Evolutionary conservation across 2,113 vertebrate genomes (phyloP).

Genomic region (Neodontobutis hainanensis): DNA sequence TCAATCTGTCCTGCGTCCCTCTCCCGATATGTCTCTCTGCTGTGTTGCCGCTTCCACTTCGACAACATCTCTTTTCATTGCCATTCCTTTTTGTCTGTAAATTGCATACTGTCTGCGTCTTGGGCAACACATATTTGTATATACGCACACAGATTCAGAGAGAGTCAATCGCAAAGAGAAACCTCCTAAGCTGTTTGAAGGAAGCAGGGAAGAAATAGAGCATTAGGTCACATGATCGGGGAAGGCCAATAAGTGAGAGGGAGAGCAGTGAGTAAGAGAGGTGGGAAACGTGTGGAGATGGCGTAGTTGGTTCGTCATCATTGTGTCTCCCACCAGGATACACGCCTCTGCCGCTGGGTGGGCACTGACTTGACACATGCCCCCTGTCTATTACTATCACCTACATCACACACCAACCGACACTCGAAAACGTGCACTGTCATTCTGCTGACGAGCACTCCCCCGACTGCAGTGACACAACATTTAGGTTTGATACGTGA

Average conservation of each 20-base stretch:
- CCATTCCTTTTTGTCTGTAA: slow-evolving; percentile 50
- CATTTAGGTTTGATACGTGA: slow-evolving; percentile 32
- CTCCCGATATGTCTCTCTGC: slow-evolving; percentile 55
- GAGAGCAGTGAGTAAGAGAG: slow-evolving; percentile 57
- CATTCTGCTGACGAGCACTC: slow-evolving; percentile 33
- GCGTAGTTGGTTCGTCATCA: slow-evolving; percentile 59
- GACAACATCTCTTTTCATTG: slow-evolving; percentile 50
- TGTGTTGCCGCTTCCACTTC: slow-evolving; percentile 46
- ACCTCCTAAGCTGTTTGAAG: slow-evolving; percentile 61
- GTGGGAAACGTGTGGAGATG: slow-evolving; percentile 64
- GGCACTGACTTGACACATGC: slow-evolving; percentile 54
- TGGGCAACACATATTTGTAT: slow-evolving; percentile 51
- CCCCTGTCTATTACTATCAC: slow-evolving; percentile 27
- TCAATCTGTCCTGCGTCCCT: slow-evolving; percentile 51
- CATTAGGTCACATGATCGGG: slow-evolving; percentile 65
- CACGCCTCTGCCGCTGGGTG: slow-evolving; percentile 52
- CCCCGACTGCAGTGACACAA: slow-evolving; percentile 60
- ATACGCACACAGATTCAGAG: slow-evolving; percentile 42
- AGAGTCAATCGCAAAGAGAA: slow-evolving; percentile 70
- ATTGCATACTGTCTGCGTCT: slow-evolving; percentile 44
- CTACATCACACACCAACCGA: slow-evolving; percentile 42
- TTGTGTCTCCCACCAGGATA: slow-evolving; percentile 52
- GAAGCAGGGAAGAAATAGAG: slow-evolving; percentile 72
- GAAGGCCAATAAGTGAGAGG: slow-evolving; percentile 60
- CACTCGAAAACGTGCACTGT: slow-evolving; percentile 42